Evolutionary conservation across 2,797 vertebrate genomes (phyloP).

Genomic region (Prionace glauca): DNA sequence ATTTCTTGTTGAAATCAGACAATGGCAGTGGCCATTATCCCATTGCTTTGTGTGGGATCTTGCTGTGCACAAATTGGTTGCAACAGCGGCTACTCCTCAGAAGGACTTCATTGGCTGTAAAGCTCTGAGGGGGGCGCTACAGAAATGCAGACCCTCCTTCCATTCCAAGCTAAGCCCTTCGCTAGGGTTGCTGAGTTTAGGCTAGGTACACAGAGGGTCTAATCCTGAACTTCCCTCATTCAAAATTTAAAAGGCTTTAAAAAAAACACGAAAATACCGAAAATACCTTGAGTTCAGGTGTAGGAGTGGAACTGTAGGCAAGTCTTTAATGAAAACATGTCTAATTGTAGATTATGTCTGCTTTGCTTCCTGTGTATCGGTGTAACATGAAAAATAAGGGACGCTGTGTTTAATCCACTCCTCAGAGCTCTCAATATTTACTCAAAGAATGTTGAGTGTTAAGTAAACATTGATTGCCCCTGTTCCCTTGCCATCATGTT

Average conservation of each 20-base stretch:
- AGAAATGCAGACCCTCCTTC: background rate
- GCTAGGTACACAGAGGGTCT: background rate
- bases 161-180: background rate
- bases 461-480: background rate
- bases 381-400: background rate
- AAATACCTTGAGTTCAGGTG: background rate
- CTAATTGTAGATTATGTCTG: background rate
- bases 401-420: background rate
- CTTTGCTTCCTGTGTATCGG: background rate
- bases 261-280: background rate
- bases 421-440: background rate
- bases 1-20: too few species aligned
- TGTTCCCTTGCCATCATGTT: background rate
- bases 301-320: background rate
- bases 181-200: background rate
- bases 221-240: too few species aligned
- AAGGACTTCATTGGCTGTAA: background rate
- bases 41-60: background rate
- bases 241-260: background rate
- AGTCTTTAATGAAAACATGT: background rate
- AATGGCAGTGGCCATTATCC: background rate
- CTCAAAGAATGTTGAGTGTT: background rate
- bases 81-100: background rate
- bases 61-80: background rate
- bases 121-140: background rate